Evolutionary conservation across 35 echinoderm and acorn worm genomes (phyloP).

Genomic region (Eucidaris tribuloides): DNA sequence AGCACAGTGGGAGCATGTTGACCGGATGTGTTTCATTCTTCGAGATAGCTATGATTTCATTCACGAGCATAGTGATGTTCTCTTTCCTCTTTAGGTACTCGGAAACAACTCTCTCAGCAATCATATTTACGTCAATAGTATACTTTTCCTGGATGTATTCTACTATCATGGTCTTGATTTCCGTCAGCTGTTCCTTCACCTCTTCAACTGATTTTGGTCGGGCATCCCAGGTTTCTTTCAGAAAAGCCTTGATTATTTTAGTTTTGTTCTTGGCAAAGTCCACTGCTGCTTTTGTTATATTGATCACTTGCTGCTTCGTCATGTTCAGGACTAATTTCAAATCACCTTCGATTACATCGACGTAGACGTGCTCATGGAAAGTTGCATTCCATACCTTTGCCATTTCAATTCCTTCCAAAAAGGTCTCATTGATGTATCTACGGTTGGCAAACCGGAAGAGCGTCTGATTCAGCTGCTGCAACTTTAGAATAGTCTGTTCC

Average conservation of each 20-base stretch:
- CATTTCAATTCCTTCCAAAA: constrained; percentile 18
- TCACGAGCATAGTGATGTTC: constrained; percentile 4
- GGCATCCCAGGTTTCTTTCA: constrained; percentile 9
- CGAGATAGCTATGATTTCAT: constrained; percentile 53
- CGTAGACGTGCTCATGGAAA: constrained; percentile 34
- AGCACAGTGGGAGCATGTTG: constrained; percentile 62
- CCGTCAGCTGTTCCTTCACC: constrained; percentile 16
- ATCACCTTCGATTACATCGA: constrained; percentile 30
- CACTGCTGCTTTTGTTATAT: neutral
- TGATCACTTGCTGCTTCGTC: constrained; percentile 29
- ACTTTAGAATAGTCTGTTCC: neutral
- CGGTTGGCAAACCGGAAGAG: constrained; percentile 15
- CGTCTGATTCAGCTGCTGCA: constrained; percentile 63
- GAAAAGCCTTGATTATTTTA: constrained; percentile 20
- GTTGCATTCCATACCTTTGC: constrained; percentile 46
- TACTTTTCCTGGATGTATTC: constrained; percentile 19
- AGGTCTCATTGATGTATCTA: constrained; percentile 31
- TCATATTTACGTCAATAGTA: constrained; percentile 31
- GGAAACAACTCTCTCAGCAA: neutral
- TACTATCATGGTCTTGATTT: neutral
- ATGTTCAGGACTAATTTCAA: neutral
- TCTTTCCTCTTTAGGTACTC: constrained; percentile 40
- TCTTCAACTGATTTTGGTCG: constrained; percentile 28
- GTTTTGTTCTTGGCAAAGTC: neutral
- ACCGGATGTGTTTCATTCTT: constrained; percentile 79